Conservation (phyloP, 1,140 invertebrate species). For the Thereuonema tuberculata region DNA sequence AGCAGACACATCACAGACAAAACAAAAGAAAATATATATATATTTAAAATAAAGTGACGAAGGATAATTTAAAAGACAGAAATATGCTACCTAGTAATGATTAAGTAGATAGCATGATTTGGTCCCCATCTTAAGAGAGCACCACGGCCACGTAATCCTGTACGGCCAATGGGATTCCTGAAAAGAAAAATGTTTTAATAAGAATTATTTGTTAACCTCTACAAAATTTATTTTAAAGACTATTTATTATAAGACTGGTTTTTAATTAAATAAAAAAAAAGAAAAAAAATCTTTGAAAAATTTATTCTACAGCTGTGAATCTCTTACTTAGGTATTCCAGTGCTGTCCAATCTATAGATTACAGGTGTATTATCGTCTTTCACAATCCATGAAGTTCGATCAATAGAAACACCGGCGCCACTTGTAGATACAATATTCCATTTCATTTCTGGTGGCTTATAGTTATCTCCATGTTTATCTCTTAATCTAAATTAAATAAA, state of each 20-base stretch:
- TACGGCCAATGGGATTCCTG: slow-evolving; percentile 35
- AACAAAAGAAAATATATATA: too few species aligned
- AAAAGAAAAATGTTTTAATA: not conserved
- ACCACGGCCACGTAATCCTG: slow-evolving; percentile 33
- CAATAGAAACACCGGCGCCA: slow-evolving; percentile 21
- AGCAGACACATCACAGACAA: too few species aligned
- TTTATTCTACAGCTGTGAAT: too few species aligned
- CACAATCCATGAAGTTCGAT: slow-evolving; percentile 22
- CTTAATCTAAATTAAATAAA: not conserved
- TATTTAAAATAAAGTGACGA: too few species aligned
- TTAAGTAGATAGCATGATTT: slow-evolving; percentile 33
- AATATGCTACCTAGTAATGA: slow-evolving; percentile 28
- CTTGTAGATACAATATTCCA: slow-evolving; percentile 22
- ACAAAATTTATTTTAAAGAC: too few species aligned
- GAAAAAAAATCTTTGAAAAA: too few species aligned
- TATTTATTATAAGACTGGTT: too few species aligned
- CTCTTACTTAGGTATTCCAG: slow-evolving; percentile 20
- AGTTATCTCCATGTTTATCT: not conserved
- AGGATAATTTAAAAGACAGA: too few species aligned
- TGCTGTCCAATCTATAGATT: slow-evolving; percentile 20
- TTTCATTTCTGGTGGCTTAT: slow-evolving; percentile 11
- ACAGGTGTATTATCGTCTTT: slow-evolving; percentile 11
- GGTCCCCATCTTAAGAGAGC: slow-evolving; percentile 34
- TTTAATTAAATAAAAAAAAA: too few species aligned
- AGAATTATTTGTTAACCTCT: not conserved